Percentiles rank a stretch among this genome's conserved stretches.
These are phyloP conservation scores for Lasiurus cinereus DNA, from an alignment of 2,113 vertebrate species.

Conservation along the genomic window DNA sequence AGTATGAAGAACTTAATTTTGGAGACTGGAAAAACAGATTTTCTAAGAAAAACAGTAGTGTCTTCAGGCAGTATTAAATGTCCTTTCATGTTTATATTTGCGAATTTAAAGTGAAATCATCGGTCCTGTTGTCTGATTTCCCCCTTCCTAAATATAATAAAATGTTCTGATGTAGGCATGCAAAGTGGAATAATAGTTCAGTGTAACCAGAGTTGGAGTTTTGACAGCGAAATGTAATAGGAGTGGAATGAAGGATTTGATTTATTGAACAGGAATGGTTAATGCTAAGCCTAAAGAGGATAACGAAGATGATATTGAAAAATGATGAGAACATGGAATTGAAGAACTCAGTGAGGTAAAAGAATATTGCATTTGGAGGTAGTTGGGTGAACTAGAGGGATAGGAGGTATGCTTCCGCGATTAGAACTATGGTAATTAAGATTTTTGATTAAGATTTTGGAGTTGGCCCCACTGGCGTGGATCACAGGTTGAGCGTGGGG, in stretches of 20 bases:
- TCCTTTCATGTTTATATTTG: neutral
- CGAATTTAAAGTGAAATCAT: neutral
- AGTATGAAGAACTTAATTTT: neutral
- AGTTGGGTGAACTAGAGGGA: neutral
- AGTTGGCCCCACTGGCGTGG: neutral
- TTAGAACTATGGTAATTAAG: neutral
- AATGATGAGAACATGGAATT: neutral
- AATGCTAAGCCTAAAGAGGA: neutral
- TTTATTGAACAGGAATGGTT: neutral
- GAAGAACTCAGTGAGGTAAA: neutral
- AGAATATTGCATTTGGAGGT: neutral
- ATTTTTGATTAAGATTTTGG: neutral
- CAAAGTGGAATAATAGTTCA: neutral
- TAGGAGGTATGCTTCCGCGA: neutral
- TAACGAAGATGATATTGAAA: neutral
- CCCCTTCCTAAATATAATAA: neutral
- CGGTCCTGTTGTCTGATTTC: neutral
- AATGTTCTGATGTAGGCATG: neutral
- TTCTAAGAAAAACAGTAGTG: neutral
- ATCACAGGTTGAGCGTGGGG: too few relatives aligned
- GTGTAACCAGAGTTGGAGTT: neutral
- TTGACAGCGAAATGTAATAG: neutral
- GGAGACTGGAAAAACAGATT: neutral
- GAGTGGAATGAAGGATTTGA: neutral
- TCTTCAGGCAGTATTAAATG: neutral